Conservation (phyloP, 2,888 invertebrate species). For the Parnassius smintheus region DNA sequence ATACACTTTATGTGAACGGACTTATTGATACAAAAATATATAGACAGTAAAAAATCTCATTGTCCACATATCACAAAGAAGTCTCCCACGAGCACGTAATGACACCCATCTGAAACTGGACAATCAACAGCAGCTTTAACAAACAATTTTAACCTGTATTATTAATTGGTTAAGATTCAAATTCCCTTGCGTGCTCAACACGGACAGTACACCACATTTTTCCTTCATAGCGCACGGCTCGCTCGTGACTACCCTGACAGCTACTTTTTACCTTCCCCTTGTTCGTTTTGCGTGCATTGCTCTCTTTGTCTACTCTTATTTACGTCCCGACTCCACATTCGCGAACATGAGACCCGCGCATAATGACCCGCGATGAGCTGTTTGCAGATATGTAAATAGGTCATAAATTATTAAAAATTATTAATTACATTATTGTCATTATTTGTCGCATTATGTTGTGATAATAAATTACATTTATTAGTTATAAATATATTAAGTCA, state of each 20-base stretch:
- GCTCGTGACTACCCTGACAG: conserved; percentile 76
- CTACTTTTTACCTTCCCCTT: conserved; percentile 70
- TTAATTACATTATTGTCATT: no score
- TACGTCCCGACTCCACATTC: conserved; percentile 62
- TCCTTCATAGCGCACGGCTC: conserved; percentile 62
- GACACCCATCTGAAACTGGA: conserved; percentile 19
- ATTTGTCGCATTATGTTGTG: no score
- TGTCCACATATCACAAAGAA: conserved; percentile 26
- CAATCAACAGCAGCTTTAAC: conserved; percentile 1
- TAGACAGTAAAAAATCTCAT: conserved; percentile 11
- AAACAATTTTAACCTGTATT: neutral
- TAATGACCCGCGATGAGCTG: conserved; percentile 35
- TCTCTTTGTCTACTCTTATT: conserved; percentile 77
- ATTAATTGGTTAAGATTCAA: neutral
- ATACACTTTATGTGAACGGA: neutral
- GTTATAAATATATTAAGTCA: no score
- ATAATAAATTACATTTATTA: no score
- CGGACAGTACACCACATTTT: conserved; percentile 33
- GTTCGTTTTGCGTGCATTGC: conserved; percentile 59
- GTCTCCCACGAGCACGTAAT: conserved; percentile 27
- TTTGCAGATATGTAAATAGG: conserved; percentile 5
- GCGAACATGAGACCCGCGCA: conserved; percentile 38
- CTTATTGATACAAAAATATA: conserved; percentile 6
- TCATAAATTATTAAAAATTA: neutral
- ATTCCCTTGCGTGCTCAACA: neutral